Conservation (phyloP, 2,113 vertebrate species). For the Callospermophilus lateralis region DNA sequence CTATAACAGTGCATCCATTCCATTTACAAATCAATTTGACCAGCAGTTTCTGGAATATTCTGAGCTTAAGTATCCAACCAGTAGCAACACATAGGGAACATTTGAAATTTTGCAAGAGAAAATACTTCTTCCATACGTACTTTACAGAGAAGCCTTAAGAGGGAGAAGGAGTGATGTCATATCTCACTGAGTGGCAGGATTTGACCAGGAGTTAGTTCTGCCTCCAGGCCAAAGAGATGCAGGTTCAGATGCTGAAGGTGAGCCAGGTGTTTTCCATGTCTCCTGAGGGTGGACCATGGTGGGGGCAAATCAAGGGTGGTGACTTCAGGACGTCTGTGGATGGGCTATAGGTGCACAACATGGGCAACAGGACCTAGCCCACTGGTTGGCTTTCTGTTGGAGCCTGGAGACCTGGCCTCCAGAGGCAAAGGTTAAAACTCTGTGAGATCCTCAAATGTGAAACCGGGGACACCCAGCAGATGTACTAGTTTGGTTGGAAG, state of each 20-base stretch:
- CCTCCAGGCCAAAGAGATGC: not conserved
- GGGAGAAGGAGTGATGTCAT: not conserved
- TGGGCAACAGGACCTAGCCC: not conserved
- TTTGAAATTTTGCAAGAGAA: not conserved
- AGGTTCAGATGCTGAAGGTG: not conserved
- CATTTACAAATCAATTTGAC: conserved; percentile 14
- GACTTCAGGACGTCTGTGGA: not conserved
- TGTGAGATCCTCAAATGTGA: not conserved
- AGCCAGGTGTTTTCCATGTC: not conserved
- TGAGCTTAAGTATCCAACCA: not conserved
- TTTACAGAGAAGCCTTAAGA: not conserved
- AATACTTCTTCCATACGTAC: not conserved
- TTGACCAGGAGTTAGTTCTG: not conserved
- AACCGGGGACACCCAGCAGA: not conserved
- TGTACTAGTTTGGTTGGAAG: not conserved
- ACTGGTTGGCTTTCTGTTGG: not conserved
- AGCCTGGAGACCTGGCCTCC: not conserved
- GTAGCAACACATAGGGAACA: not conserved
- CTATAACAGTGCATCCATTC: not conserved
- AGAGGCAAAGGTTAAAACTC: not conserved
- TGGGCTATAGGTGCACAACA: not conserved
- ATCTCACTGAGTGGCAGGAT: not conserved
- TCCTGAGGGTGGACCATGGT: not conserved
- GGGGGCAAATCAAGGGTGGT: not conserved
- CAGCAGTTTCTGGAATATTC: not conserved